Base-by-base conservation (phyloP, 2,888 invertebrate genomes). In the Xanthorhoe spadicearia region DNA sequence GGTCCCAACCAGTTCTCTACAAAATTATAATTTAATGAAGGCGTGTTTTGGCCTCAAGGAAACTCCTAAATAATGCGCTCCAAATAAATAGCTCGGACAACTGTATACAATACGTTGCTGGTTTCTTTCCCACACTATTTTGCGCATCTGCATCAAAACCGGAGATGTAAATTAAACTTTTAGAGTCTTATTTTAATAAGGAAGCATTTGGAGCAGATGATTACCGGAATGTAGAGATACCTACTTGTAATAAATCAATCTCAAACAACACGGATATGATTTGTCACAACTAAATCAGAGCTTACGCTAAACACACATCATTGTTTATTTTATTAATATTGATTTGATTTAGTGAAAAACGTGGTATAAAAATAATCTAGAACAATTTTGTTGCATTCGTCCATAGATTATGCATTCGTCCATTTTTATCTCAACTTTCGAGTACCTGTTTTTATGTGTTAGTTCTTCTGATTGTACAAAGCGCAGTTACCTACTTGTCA, bases 1-100 rank as follows among this genome's bases (percentile, higher is more conserved):
- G 19, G 13, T 43, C 19, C 23, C 32, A 55, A 62, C 66, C 57
- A 53, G 60, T 66, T 66, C 66, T 63, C 17, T n/a, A 19, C 50
- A 5, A 32, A 53, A 52, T 57, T 61, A 49, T 43, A 61, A 49
- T 51, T 52, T 56, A 38, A 66, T 53, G 15, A 53, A 43, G 35
- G 17, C 49, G 50, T 50, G 18, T 28, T 38, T 28, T 17, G 53
- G 13, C 38, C n/a, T 32, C 62, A 46, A 46, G 32, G 38, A 43
- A 43, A 43, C 38, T 43, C 38, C 38, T 13, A 43, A 43, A 15
- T 55, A 38, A 35, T 59, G 59, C 52, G 59, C 32, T 18, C 48
- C 60, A 59, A 58, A 64, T 64, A 60, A 28, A 6, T 13, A 7
- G 17, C 23, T 13, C 38, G 35, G 9, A 10, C 35, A 38, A 9